These are phyloP conservation scores for Myotis vivesi DNA, from an alignment of 2,797 vertebrate species.

Conservation along the genomic window DNA sequence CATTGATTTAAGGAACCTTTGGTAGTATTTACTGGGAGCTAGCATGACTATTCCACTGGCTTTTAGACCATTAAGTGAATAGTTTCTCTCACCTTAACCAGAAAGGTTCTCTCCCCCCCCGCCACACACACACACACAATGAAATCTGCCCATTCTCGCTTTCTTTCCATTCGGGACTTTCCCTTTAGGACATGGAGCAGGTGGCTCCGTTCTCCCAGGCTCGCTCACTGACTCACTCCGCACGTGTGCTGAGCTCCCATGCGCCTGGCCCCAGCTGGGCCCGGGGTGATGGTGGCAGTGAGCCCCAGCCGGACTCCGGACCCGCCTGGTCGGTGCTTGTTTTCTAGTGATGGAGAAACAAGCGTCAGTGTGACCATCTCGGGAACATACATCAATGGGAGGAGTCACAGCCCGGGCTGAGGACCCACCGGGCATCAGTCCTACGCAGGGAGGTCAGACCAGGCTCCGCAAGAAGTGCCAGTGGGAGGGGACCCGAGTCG, in stretches of 20 bases:
- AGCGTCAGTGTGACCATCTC: too few relatives aligned
- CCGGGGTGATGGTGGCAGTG: accelerated
- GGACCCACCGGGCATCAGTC: accelerated
- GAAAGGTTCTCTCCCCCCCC: background rate
- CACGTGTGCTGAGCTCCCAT: accelerated
- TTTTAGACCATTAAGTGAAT: slow-evolving; percentile 21
- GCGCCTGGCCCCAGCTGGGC: background rate
- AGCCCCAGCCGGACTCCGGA: too few relatives aligned
- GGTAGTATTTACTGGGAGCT: background rate
- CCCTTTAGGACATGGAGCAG: accelerated
- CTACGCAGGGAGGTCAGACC: background rate
- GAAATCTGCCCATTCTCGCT: background rate
- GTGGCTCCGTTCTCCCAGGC: background rate
- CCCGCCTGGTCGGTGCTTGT: background rate
- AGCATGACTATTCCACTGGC: background rate
- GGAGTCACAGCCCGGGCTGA: background rate
- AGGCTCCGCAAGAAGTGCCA: background rate
- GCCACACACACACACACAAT: too few relatives aligned
- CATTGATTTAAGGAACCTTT: background rate
- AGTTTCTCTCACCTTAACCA: background rate
- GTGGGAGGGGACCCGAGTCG: background rate
- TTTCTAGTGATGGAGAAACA: background rate
- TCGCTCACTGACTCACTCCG: background rate
- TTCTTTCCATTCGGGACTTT: background rate
- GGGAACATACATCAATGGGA: accelerated